Percentiles rank a stretch among this genome's conserved stretches.
These are phyloP conservation scores for Eucera pruinosa DNA, from an alignment of 2,888 invertebrate species.

Conservation along the genomic window DNA sequence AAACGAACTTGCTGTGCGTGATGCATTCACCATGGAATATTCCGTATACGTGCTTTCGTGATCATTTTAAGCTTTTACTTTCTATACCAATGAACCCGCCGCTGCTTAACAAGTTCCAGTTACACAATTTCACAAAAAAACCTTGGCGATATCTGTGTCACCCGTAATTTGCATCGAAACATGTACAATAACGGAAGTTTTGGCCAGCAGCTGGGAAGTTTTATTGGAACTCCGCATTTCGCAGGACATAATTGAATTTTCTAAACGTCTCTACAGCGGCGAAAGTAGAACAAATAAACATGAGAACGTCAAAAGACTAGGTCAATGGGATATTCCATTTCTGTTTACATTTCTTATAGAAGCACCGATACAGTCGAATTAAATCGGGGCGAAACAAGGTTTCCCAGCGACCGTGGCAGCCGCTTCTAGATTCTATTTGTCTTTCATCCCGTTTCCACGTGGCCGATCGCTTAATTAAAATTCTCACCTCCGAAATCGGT, in stretches of 20 bases:
- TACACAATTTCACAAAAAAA: background rate
- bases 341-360: constrained; percentile 25
- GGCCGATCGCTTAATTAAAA: constrained; percentile 62
- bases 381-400: constrained; percentile 23
- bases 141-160: background rate
- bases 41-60: background rate
- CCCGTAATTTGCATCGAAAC: background rate
- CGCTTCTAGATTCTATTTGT: constrained; percentile 43
- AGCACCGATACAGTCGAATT: constrained; percentile 26
- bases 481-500: constrained; percentile 45
- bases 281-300: constrained; percentile 36
- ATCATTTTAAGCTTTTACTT: background rate
- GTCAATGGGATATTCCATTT: constrained; percentile 24
- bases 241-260: constrained; percentile 5
- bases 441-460: background rate
- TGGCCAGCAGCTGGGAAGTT: background rate
- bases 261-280: background rate
- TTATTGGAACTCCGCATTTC: background rate
- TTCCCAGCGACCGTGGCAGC: background rate
- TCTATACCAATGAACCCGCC: background rate
- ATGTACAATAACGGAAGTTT: background rate
- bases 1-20: constrained; percentile 20
- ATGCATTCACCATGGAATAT: constrained; percentile 24
- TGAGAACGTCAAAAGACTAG: background rate
- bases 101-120: background rate